phyloP scores from a whole-genome alignment of 2,797 vertebrate species.

The Setipinna tenuifilis region DNA sequence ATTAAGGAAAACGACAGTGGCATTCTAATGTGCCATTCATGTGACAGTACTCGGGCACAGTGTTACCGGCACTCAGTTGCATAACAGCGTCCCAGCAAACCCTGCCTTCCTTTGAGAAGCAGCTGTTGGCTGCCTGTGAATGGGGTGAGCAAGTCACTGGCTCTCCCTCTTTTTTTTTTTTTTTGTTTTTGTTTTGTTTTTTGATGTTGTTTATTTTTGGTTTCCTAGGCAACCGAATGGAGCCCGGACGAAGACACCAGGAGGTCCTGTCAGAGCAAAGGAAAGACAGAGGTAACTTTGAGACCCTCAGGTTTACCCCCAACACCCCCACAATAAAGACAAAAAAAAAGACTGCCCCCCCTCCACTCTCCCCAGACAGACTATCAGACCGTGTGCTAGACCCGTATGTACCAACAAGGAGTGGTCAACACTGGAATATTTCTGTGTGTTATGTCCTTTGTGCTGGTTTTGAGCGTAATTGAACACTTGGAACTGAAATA shows the following conservation, averaged over 20 bases:
- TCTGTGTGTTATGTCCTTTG: not conserved
- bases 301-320: constrained; percentile 36
- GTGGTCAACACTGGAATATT: constrained; percentile 34
- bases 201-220: constrained; percentile 58
- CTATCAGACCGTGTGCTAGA: constrained; percentile 45
- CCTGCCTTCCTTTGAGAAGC: constrained; percentile 21
- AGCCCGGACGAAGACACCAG: constrained; percentile 93
- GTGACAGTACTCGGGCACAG: constrained; percentile 50
- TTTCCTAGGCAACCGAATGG: constrained; percentile 92
- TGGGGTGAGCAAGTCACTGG: constrained; percentile 61
- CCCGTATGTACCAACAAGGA: constrained; percentile 38
- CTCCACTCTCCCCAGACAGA: constrained; percentile 48
- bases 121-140: constrained; percentile 51
- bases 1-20: constrained; percentile 75
- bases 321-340: constrained; percentile 33
- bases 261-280: constrained; percentile 98
- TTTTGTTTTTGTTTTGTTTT: constrained; percentile 15
- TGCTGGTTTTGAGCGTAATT: not conserved
- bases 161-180: too few species aligned
- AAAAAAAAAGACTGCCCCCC: constrained; percentile 57
- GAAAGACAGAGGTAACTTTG: constrained; percentile 91
- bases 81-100: constrained; percentile 48
- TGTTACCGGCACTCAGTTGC: constrained; percentile 54
- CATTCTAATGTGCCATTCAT: constrained; percentile 64
- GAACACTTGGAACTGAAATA: not conserved